These are phyloP conservation scores for Oreochromis grahami DNA, from an alignment of 2,797 vertebrate genomes.

Conservation along the genomic window DNA sequence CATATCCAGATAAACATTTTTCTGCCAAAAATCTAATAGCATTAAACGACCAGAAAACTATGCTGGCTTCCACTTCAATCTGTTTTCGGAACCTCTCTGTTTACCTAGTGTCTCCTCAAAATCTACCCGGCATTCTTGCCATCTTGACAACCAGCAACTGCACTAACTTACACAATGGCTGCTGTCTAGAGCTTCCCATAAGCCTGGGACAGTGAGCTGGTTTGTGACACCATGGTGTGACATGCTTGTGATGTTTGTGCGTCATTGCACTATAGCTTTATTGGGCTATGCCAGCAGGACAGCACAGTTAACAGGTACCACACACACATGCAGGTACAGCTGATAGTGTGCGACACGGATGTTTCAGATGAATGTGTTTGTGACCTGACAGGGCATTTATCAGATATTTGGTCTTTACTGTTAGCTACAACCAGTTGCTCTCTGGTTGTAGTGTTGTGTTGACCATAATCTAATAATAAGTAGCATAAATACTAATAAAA, in stretches of 20 bases:
- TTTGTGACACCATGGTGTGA: constrained; percentile 49
- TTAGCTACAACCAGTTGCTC: not conserved
- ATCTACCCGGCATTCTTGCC: constrained; percentile 36
- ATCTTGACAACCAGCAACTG: constrained; percentile 27
- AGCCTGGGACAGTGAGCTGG: not conserved
- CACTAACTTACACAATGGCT: not conserved
- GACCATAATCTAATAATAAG: too few relatives aligned
- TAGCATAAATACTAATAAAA: not conserved
- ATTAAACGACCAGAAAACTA: not conserved
- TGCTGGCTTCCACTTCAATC: not conserved
- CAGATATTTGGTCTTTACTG: not conserved
- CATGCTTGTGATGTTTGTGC: constrained; percentile 32
- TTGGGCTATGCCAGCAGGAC: not conserved
- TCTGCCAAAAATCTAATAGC: not conserved
- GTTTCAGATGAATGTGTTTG: not conserved
- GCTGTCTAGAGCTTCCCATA: constrained; percentile 2
- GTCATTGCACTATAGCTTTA: not conserved
- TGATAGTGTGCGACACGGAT: not conserved
- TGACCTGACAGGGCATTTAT: not conserved
- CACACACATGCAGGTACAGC: not conserved
- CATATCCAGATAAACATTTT: not conserved
- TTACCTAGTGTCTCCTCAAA: constrained; percentile 1
- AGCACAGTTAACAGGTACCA: not conserved
- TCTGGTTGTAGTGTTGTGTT: not conserved
- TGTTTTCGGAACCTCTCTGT: not conserved